Conservation (phyloP, 2,888 invertebrate species). For the Lissocephala sabroskyi region DNA sequence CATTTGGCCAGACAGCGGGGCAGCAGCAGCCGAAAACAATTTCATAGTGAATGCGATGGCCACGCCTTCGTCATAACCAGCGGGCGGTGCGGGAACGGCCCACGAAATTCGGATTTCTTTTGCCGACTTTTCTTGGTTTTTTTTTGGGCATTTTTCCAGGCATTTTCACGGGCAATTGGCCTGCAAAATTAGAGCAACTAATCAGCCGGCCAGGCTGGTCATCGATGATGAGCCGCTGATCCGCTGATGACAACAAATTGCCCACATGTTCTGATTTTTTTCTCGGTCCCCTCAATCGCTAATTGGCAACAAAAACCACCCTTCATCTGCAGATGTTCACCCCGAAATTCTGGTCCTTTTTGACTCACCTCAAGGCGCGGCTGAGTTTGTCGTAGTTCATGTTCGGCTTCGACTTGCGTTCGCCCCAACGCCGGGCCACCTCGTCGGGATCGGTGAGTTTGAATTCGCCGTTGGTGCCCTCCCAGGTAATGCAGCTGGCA, state of each 20-base stretch:
- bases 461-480: slow-evolving; percentile 98
- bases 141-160: slow-evolving; percentile 24
- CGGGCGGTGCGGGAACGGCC: not conserved
- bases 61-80: slow-evolving; percentile 29
- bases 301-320: slow-evolving; percentile 49
- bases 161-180: slow-evolving; percentile 30
- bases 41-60: slow-evolving; percentile 33
- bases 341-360: slow-evolving; percentile 1
- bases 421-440: slow-evolving; percentile 98
- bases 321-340: no score
- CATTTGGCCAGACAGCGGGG: slow-evolving; percentile 28
- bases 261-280: slow-evolving; percentile 60
- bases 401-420: slow-evolving; percentile 98
- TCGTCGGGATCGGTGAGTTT: slow-evolving; percentile 99
- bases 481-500: slow-evolving; percentile 98
- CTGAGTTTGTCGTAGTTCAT: slow-evolving; percentile 99
- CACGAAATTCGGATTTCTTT: slow-evolving; percentile 1
- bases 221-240: slow-evolving; percentile 27
- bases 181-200: slow-evolving; percentile 44
- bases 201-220: slow-evolving; percentile 43
- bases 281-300: no score
- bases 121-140: slow-evolving; percentile 1
- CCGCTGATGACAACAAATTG: slow-evolving; percentile 39
- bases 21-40: slow-evolving; percentile 24
- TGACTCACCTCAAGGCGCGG: slow-evolving; percentile 89